Conservation (phyloP, 2,797 vertebrate genomes). For the Rhinoraja longicauda region DNA sequence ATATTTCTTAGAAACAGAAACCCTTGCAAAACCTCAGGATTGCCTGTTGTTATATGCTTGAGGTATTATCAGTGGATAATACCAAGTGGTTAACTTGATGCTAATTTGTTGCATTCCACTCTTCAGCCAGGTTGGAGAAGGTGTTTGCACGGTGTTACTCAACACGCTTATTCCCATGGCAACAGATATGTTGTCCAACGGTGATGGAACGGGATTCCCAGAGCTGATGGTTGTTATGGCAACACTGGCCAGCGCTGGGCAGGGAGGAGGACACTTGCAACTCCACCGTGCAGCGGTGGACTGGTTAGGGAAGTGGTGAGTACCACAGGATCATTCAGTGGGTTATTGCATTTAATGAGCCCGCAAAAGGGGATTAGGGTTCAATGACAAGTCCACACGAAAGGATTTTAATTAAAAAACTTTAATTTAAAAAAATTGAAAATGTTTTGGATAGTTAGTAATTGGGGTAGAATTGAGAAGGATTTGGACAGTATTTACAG, state of each 20-base stretch:
- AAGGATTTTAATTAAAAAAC: neutral
- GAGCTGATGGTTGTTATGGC: constrained; percentile 98
- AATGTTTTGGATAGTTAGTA: neutral
- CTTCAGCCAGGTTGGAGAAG: constrained; percentile 92
- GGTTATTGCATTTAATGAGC: neutral
- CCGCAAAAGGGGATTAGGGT: neutral
- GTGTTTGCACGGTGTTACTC: constrained; percentile 91
- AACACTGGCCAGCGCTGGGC: constrained; percentile 88
- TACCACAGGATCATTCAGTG: neutral
- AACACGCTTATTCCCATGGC: constrained; percentile 97
- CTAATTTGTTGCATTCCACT: constrained; percentile 20
- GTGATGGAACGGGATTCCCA: constrained; percentile 90
- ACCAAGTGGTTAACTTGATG: neutral
- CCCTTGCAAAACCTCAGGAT: too few species aligned
- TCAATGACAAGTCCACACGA: neutral
- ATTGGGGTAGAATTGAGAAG: neutral
- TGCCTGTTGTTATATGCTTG: too few species aligned
- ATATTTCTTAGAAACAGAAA: too few species aligned
- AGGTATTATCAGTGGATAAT: neutral
- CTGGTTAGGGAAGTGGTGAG: constrained; percentile 95
- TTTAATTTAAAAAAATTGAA: too few species aligned
- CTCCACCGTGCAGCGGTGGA: constrained; percentile 89
- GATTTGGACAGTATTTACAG: neutral
- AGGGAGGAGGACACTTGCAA: constrained; percentile 92
- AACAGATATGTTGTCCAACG: constrained; percentile 87